A percentile compares a stretch with the other conserved stretches of the same genome.
Evolutionary conservation across 2,113 vertebrate species (phyloP).

Genomic region (Pseudolaguvia tuberculata): DNA sequence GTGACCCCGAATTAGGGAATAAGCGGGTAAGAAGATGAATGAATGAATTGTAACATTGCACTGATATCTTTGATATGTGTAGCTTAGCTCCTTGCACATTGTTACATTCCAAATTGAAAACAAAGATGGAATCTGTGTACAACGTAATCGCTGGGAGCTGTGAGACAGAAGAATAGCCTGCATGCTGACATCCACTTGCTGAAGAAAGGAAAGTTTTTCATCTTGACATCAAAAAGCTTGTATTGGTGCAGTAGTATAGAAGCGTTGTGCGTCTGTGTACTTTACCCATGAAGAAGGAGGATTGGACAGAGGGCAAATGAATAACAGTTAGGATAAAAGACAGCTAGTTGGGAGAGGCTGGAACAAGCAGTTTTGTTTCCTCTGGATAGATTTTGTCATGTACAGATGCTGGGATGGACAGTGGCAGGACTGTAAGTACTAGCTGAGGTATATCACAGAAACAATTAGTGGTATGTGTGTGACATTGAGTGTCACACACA

Average conservation of each 20-base stretch:
- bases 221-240: conserved; percentile 46
- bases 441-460: neutral
- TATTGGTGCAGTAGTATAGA: conserved; percentile 29
- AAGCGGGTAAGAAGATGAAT: no score
- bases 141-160: conserved; percentile 27
- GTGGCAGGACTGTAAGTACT: neutral
- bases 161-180: conserved; percentile 35
- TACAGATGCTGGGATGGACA: neutral
- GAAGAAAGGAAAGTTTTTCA: conserved; percentile 45
- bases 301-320: conserved; percentile 13
- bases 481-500: neutral
- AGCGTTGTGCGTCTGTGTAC: conserved; percentile 36
- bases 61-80: neutral
- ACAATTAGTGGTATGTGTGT: neutral
- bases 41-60: neutral
- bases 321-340: conserved; percentile 44
- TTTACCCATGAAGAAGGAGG: conserved; percentile 25
- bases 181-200: conserved; percentile 44
- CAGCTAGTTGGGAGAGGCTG: conserved; percentile 21
- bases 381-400: neutral
- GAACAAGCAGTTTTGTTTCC: neutral
- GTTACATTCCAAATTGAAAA: conserved; percentile 31
- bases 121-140: conserved; percentile 24
- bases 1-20: no score
- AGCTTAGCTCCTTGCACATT: conserved; percentile 15